Evolutionary conservation across 1,140 invertebrate genomes (phyloP).

Genomic region (Branchinecta lynchi): DNA sequence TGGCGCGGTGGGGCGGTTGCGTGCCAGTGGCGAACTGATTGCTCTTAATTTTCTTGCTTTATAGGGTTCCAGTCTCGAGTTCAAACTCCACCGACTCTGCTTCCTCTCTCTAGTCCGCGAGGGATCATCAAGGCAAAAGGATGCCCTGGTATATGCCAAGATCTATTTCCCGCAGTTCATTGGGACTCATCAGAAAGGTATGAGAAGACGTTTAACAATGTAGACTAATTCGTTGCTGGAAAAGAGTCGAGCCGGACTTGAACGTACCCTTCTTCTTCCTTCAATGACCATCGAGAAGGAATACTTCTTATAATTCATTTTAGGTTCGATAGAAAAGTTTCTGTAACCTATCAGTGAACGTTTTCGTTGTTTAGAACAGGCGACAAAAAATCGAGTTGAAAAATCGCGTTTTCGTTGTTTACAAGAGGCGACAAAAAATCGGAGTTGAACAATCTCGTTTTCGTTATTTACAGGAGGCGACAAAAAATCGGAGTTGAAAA

Average conservation of each 20-base stretch:
- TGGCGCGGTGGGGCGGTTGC: too few relatives aligned
- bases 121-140: constrained; percentile 45
- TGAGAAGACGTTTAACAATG: constrained; percentile 10
- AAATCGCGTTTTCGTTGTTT: too few relatives aligned
- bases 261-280: neutral
- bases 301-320: neutral
- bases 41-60: neutral
- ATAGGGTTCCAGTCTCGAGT: constrained; percentile 43
- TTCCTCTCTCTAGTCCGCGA: constrained; percentile 54
- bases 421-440: too few relatives aligned
- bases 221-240: neutral
- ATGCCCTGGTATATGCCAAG: constrained; percentile 74
- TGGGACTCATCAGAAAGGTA: constrained; percentile 60
- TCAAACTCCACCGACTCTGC: constrained; percentile 60
- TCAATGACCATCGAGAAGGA: too few relatives aligned
- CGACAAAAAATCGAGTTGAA: too few relatives aligned
- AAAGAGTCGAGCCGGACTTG: neutral
- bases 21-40: too few relatives aligned
- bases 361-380: too few relatives aligned
- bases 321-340: neutral
- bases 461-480: too few relatives aligned
- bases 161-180: constrained; percentile 70
- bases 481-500: too few relatives aligned
- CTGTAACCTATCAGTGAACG: too few relatives aligned
- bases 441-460: too few relatives aligned